phyloP scores from a whole-genome alignment of 2,888 invertebrate species.

The Sminthurinus aureus region DNA sequence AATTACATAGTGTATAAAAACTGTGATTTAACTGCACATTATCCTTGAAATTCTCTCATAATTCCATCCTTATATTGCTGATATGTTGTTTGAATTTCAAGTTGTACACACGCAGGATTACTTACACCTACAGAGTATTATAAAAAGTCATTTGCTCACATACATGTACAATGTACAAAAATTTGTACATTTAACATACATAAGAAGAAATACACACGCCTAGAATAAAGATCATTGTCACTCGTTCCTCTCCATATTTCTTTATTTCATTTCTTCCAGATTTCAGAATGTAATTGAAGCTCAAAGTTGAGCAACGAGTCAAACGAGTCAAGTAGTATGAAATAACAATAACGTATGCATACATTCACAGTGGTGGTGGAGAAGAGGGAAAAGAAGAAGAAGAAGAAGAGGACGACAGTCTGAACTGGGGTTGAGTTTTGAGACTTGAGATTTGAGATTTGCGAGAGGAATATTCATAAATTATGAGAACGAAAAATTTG shows the following conservation, averaged over 20 bases:
- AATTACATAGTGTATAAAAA: not conserved
- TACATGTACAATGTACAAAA: not conserved
- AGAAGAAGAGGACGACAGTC: not conserved
- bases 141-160: not conserved
- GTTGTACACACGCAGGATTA: not conserved
- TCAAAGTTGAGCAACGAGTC: conserved; percentile 10
- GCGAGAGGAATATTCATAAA: conserved; percentile 14
- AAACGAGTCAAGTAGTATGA: not conserved
- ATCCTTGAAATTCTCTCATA: not conserved
- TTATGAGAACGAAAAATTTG: conserved; percentile 19
- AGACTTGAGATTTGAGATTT: too few relatives aligned
- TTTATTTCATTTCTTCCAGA: too few relatives aligned
- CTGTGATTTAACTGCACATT: not conserved
- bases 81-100: not conserved
- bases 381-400: not conserved
- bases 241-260: not conserved
- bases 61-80: not conserved
- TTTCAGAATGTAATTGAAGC: not conserved
- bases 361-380: not conserved
- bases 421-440: not conserved
- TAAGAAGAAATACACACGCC: not conserved
- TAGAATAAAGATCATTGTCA: conserved; percentile 31
- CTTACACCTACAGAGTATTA: not conserved
- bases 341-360: not conserved
- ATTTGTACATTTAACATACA: not conserved